phyloP scores from a whole-genome alignment of 2,113 vertebrate genomes.

The Fukomys damarensis region DNA sequence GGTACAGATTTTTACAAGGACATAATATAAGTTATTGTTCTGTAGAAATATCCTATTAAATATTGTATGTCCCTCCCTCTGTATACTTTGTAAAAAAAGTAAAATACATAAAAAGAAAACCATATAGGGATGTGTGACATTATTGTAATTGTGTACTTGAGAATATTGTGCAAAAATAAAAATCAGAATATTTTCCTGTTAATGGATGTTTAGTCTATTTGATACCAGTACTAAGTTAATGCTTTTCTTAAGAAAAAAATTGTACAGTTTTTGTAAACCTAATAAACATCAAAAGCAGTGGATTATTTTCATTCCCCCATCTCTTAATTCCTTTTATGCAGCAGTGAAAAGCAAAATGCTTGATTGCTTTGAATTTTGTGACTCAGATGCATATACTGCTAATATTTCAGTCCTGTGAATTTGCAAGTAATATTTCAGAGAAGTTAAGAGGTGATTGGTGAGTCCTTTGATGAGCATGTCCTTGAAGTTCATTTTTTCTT shows the following conservation, averaged over 20 bases:
- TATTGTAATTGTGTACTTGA: constrained; percentile 97
- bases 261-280: constrained; percentile 62
- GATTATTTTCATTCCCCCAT: constrained; percentile 65
- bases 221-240: constrained; percentile 80
- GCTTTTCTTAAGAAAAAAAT: constrained; percentile 75
- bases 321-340: constrained; percentile 49
- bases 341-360: neutral
- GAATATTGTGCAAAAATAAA: constrained; percentile 96
- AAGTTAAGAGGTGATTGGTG: constrained; percentile 50
- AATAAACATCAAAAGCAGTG: constrained; percentile 67
- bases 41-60: constrained; percentile 98
- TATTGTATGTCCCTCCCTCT: constrained; percentile 94
- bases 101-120: constrained; percentile 89
- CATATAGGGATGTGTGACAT: constrained; percentile 94
- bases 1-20: constrained; percentile 93
- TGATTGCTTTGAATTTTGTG: constrained; percentile 55
- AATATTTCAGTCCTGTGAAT: constrained; percentile 45
- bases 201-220: constrained; percentile 87
- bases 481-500: constrained; percentile 63
- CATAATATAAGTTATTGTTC: constrained; percentile 99
- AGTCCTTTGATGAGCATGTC: constrained; percentile 73
- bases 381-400: constrained; percentile 49
- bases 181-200: constrained; percentile 96
- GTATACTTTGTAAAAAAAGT: constrained; percentile 96
- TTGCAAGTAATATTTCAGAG: constrained; percentile 74